Evolutionary conservation across 2,888 invertebrate species (phyloP).

Genomic region (Drosophila incognita): DNA sequence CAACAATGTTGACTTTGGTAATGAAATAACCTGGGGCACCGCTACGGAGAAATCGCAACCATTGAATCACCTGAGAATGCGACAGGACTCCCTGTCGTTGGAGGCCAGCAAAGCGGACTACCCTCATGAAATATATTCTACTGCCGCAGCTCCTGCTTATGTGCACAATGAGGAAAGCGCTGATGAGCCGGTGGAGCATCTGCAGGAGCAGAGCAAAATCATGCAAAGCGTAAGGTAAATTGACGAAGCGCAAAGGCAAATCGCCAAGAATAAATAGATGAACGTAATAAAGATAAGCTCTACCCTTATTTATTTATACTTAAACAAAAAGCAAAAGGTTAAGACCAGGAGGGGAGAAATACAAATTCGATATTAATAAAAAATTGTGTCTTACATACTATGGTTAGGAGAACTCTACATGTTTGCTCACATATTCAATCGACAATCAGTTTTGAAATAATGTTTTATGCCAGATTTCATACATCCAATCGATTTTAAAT

Average conservation of each 20-base stretch:
- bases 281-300: constrained; percentile 11
- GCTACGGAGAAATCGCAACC: constrained; percentile 69
- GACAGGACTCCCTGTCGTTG: constrained; percentile 17
- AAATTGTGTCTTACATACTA: background rate
- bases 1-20: constrained; percentile 75
- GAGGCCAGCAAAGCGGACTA: constrained; percentile 10
- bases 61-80: constrained; percentile 65
- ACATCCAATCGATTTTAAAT: background rate
- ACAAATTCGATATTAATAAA: constrained; percentile 8
- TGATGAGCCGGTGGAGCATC: constrained; percentile 36
- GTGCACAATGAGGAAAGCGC: constrained; percentile 34
- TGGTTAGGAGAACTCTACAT: background rate
- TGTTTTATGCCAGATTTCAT: background rate
- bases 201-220: constrained; percentile 49
- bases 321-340: constrained; percentile 2
- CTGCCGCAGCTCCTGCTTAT: constrained; percentile 19
- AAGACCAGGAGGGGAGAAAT: background rate
- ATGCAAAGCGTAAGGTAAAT: constrained; percentile 78
- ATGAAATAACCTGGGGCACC: constrained; percentile 74
- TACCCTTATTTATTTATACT: background rate
- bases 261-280: constrained; percentile 22
- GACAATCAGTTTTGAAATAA: background rate
- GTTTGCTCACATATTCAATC: background rate
- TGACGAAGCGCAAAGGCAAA: constrained; percentile 56
- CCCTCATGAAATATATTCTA: constrained; percentile 37